A percentile compares a stretch with the other conserved stretches of the same genome.
Conservation (phyloP, 2,113 vertebrate genomes). For the Pluvianellus socialis region DNA sequence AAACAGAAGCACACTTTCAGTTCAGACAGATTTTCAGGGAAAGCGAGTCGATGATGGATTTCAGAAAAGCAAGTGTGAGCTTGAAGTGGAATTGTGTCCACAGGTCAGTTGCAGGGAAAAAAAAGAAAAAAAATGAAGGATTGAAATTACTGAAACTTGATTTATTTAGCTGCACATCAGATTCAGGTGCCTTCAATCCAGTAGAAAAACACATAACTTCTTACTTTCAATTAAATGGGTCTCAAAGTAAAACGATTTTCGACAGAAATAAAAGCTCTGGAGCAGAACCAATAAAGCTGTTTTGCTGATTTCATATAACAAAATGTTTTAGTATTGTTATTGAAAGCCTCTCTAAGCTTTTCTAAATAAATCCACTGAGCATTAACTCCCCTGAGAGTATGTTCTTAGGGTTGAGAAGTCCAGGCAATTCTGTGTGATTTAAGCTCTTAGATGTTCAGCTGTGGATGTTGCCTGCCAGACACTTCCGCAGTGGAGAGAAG, state of each 20-base stretch:
- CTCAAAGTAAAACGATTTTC: slow-evolving; percentile 3
- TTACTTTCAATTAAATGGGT: background rate
- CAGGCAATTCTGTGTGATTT: background rate
- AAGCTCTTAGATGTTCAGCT: background rate
- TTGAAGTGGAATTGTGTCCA: background rate
- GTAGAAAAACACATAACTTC: background rate
- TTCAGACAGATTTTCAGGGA: background rate
- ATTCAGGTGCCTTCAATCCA: background rate
- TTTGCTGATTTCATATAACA: background rate
- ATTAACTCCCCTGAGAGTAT: background rate
- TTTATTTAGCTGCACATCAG: background rate
- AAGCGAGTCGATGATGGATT: background rate
- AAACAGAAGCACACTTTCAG: background rate
- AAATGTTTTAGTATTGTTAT: background rate
- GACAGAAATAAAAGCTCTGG: background rate
- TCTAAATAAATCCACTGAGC: background rate
- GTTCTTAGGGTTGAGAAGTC: background rate
- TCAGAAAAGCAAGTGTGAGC: background rate
- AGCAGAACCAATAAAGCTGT: background rate
- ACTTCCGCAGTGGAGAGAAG: background rate
- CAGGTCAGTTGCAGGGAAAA: background rate
- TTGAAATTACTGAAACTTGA: background rate
- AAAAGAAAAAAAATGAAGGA: background rate
- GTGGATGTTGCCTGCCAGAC: background rate
- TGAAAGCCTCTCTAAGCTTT: background rate